Conservation (phyloP, 35 echinoderm and acorn worm species). For the Ophiothrix spiculata region DNA sequence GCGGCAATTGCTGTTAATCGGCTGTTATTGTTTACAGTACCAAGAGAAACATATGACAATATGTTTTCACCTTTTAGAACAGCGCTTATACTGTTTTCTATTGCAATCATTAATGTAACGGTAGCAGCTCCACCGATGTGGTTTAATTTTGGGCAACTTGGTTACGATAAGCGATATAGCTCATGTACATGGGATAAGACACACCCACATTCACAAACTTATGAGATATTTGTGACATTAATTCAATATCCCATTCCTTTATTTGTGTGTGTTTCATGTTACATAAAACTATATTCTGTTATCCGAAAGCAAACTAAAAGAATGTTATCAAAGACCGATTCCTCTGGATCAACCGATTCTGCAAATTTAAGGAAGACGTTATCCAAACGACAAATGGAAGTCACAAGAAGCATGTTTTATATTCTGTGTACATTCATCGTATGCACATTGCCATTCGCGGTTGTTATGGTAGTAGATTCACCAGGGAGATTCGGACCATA, state of each 20-base stretch:
- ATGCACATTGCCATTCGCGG: slow-evolving; percentile 51
- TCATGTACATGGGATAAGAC: slow-evolving; percentile 74
- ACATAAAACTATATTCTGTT: slow-evolving; percentile 51
- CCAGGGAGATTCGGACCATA: slow-evolving; percentile 46
- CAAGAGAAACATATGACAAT: slow-evolving; percentile 31
- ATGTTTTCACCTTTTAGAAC: slow-evolving; percentile 48
- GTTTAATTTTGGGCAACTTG: slow-evolving; percentile 50
- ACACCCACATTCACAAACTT: slow-evolving; percentile 43
- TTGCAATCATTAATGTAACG: slow-evolving; percentile 61
- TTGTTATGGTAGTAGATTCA: slow-evolving; percentile 45
- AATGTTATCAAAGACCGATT: slow-evolving; percentile 50
- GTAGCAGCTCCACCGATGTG: slow-evolving; percentile 46
- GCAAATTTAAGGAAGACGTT: slow-evolving; percentile 29
- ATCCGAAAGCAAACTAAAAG: slow-evolving; percentile 46
- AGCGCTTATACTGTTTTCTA: slow-evolving; percentile 16
- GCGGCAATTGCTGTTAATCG: slow-evolving; percentile 70
- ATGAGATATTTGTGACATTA: slow-evolving; percentile 50
- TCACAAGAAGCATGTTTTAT: slow-evolving; percentile 76
- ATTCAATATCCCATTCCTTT: slow-evolving; percentile 69
- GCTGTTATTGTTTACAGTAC: slow-evolving; percentile 59
- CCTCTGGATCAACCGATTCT: slow-evolving; percentile 2
- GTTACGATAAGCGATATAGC: slow-evolving; percentile 63
- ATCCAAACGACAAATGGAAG: slow-evolving; percentile 65
- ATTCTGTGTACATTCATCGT: slow-evolving; percentile 66
- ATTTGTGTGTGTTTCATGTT: slow-evolving; percentile 43